These are phyloP conservation scores for Ectemnius continuus DNA, from an alignment of 2,888 invertebrate genomes.

Conservation along the genomic window DNA sequence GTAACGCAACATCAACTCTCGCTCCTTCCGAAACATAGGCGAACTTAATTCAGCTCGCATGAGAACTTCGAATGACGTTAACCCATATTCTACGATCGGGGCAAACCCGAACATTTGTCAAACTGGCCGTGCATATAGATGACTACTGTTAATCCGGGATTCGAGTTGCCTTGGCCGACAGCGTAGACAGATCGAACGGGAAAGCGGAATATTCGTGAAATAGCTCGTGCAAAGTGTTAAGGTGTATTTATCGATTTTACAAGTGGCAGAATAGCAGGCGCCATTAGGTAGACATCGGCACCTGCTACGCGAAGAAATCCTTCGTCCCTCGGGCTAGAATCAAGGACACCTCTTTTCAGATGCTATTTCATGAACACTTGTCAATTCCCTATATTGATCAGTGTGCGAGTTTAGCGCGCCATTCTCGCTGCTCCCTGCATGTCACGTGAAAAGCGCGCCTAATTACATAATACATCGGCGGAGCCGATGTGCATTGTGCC, in stretches of 20 bases:
- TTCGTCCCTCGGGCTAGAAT: slow-evolving; percentile 20
- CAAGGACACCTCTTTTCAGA: slow-evolving; percentile 39
- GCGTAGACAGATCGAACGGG: no score
- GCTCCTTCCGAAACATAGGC: neutral
- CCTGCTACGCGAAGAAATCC: slow-evolving; percentile 5
- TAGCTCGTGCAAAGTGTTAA: neutral
- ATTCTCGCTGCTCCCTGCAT: slow-evolving; percentile 47
- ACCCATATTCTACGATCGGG: slow-evolving; percentile 27
- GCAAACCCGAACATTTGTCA: slow-evolving; percentile 21
- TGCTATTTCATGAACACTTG: slow-evolving; percentile 41
- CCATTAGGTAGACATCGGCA: slow-evolving; percentile 49
- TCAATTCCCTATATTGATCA: slow-evolving; percentile 60
- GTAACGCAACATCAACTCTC: slow-evolving; percentile 18
- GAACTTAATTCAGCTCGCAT: neutral
- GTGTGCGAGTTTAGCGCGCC: slow-evolving; percentile 55
- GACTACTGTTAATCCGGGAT: neutral
- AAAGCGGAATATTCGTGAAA: neutral
- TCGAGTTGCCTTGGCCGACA: neutral
- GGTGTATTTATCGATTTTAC: slow-evolving; percentile 52
- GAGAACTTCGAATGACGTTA: slow-evolving; percentile 17
- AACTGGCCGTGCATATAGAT: neutral
- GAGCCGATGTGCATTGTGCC: slow-evolving; percentile 59
- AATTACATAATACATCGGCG: slow-evolving; percentile 64
- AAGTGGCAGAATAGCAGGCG: slow-evolving; percentile 43
- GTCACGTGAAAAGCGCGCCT: slow-evolving; percentile 70